A percentile compares a stretch with the other conserved stretches of the same genome.
Conservation (phyloP, 2,113 vertebrate genomes). For the Chitala chitala region DNA sequence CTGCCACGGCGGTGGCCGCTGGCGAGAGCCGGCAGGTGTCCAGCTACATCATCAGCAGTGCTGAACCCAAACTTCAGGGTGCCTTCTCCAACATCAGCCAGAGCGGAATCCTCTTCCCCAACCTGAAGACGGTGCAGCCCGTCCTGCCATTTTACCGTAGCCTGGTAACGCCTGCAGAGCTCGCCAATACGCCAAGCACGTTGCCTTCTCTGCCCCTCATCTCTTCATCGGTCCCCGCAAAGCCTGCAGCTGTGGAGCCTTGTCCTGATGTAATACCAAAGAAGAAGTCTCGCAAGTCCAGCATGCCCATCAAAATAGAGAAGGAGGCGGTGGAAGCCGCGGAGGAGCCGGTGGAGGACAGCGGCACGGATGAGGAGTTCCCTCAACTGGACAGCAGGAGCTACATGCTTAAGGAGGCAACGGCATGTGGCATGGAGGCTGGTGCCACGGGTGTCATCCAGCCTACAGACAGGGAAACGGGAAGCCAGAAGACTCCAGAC, state of each 20-base stretch:
- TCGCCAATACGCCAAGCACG: conserved; percentile 85
- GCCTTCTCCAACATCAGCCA: conserved; percentile 69
- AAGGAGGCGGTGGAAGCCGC: conserved; percentile 70
- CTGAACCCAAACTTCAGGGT: conserved; percentile 70
- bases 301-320: conserved; percentile 97
- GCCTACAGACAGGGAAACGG: conserved; percentile 44
- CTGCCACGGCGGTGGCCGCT: conserved; percentile 55
- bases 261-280: conserved; percentile 76
- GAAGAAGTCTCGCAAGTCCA: conserved; percentile 98
- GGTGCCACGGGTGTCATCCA: conserved; percentile 32
- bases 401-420: conserved; percentile 39
- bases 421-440: conserved; percentile 42
- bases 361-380: conserved; percentile 73
- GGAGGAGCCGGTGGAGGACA: conserved; percentile 56
- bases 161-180: conserved; percentile 85
- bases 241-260: conserved; percentile 59
- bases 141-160: conserved; percentile 93
- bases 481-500: conserved; percentile 49
- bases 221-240: conserved; percentile 80
- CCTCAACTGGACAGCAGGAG: conserved; percentile 37
- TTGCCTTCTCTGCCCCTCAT: conserved; percentile 84
- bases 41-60: conserved; percentile 65
- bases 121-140: conserved; percentile 91
- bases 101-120: conserved; percentile 85
- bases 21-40: conserved; percentile 66